Conservation (phyloP, 1,140 invertebrate species). For the Samia ricini region DNA sequence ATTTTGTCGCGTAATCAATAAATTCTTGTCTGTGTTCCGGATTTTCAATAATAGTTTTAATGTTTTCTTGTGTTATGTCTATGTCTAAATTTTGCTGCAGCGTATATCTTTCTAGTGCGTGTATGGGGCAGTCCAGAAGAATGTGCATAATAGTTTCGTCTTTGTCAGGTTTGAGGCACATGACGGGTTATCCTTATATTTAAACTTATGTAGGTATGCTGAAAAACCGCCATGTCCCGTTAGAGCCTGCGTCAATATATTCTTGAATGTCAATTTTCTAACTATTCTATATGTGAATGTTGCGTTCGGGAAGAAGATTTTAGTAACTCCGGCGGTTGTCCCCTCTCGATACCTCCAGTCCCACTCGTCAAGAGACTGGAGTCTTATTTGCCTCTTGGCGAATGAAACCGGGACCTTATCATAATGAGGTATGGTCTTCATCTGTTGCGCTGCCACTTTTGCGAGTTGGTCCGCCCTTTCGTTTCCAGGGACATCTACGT, state of each 20-base stretch:
- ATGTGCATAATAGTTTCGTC: not conserved
- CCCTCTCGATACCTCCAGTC: constrained; percentile 5
- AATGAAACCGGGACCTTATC: constrained; percentile 7
- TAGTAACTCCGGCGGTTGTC: not conserved
- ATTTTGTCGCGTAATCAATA: not conserved
- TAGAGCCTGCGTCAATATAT: not conserved
- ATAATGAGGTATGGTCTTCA: constrained; percentile 11
- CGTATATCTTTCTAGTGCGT: not conserved
- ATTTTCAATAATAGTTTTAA: not conserved
- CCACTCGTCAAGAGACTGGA: constrained; percentile 12
- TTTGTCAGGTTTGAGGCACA: not conserved
- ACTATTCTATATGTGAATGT: not conserved
- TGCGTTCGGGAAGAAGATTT: constrained; percentile 10
- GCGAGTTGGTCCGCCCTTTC: constrained; percentile 22
- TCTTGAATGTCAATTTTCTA: not conserved
- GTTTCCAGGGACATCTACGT: constrained; percentile 3
- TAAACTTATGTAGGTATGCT: not conserved
- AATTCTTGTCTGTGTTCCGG: not conserved
- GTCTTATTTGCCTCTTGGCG: not conserved
- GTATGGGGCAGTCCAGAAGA: not conserved
- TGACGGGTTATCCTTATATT: not conserved
- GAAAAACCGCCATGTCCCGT: constrained; percentile 10
- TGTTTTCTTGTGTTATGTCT: not conserved
- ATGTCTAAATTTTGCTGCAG: not conserved
- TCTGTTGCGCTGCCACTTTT: constrained; percentile 17